Conservation (phyloP, 2,113 vertebrate species). For the Pachyramphus minor region DNA sequence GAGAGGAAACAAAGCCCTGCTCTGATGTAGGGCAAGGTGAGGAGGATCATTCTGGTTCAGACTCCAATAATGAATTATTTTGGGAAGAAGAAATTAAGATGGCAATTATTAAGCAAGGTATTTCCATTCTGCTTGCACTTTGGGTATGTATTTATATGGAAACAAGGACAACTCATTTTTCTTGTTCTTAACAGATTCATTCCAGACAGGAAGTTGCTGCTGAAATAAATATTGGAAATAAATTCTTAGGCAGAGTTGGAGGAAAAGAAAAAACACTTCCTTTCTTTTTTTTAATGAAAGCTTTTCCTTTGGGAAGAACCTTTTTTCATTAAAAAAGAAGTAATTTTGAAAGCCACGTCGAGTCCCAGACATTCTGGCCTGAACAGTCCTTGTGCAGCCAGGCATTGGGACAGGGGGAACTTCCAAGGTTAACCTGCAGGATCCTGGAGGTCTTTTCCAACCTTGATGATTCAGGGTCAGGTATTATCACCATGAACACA, state of each 20-base stretch:
- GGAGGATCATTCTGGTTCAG: background rate
- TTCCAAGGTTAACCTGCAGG: background rate
- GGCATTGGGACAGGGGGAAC: background rate
- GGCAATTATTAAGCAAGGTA: background rate
- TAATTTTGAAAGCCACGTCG: background rate
- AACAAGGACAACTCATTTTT: background rate
- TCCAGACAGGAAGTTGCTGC: background rate
- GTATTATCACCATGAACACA: background rate
- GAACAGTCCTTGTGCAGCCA: background rate
- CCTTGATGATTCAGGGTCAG: too few relatives aligned
- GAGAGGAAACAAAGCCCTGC: slow-evolving; percentile 27
- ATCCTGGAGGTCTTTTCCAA: background rate
- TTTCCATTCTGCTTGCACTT: background rate
- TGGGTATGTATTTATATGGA: background rate
- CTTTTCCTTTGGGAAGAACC: background rate
- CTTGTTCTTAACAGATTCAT: background rate
- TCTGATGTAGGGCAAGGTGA: background rate
- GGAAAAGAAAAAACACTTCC: background rate
- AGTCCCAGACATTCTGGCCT: background rate
- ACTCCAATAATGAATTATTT: background rate
- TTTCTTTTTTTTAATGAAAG: background rate
- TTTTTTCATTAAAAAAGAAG: background rate
- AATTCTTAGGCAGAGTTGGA: background rate
- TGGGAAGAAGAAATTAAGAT: background rate
- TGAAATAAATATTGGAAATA: background rate